Conservation (phyloP, 1,140 invertebrate species). For the Atta texana region DNA sequence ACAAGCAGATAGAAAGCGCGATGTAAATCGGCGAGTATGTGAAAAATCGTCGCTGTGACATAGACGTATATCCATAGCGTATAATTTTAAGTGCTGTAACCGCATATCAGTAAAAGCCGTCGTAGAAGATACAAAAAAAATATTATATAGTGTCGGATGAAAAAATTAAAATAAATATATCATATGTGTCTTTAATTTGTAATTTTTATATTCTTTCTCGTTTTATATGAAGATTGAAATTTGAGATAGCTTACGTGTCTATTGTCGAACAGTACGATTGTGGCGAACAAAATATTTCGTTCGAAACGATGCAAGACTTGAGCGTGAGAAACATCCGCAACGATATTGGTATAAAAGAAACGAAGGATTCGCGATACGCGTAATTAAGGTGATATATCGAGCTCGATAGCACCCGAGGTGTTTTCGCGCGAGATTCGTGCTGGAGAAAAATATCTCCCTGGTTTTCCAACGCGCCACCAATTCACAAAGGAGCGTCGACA, state of each 20-base stretch:
- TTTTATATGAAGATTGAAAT: background rate
- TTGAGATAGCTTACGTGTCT: background rate
- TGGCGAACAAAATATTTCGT: background rate
- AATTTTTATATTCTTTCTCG: background rate
- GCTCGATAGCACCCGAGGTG: constrained; percentile 65
- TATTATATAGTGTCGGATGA: background rate
- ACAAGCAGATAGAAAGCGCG: background rate
- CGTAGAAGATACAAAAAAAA: background rate
- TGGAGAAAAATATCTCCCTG: constrained; percentile 24
- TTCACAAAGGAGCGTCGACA: constrained; percentile 46
- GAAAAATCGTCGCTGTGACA: constrained; percentile 16
- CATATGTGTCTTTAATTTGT: background rate
- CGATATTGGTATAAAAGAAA: constrained; percentile 15
- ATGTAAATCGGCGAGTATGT: constrained; percentile 12
- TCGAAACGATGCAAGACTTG: background rate
- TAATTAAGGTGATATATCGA: constrained; percentile 63
- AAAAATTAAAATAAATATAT: background rate
- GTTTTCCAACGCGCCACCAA: constrained; percentile 12
- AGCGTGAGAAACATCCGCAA: constrained; percentile 9
- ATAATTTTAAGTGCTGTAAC: background rate
- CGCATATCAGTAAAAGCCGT: background rate
- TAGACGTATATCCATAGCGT: background rate
- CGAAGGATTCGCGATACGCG: constrained; percentile 18
- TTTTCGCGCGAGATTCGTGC: constrained; percentile 30
- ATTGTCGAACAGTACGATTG: background rate